These are phyloP conservation scores for Lasioglossum calceatum DNA, from an alignment of 2,888 invertebrate genomes.

Conservation along the genomic window DNA sequence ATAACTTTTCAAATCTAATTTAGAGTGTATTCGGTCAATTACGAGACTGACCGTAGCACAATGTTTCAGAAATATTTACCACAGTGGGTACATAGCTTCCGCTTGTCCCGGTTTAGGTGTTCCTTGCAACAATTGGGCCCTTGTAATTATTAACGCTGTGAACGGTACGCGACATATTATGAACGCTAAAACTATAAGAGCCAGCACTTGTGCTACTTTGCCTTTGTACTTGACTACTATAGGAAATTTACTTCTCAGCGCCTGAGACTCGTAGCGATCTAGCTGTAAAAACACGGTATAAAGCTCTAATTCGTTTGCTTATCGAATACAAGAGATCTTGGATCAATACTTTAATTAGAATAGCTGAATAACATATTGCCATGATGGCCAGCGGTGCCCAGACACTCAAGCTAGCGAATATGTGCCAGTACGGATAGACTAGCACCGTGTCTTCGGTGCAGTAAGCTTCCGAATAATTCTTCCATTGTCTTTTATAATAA, in stretches of 20 bases:
- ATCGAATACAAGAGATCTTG: not conserved
- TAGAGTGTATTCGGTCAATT: not conserved
- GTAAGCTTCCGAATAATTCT: conserved; percentile 90
- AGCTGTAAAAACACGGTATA: conserved; percentile 83
- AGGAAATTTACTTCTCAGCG: conserved; percentile 88
- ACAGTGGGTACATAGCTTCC: conserved; percentile 68
- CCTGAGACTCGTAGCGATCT: conserved; percentile 88
- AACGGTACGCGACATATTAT: conserved; percentile 90
- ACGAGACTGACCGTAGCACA: not conserved
- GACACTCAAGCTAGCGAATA: conserved; percentile 90
- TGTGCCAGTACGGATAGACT: conserved; percentile 91
- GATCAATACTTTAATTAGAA: conserved; percentile 87
- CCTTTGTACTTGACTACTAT: conserved; percentile 88
- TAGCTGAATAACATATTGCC: conserved; percentile 90
- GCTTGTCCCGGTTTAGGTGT: conserved; percentile 76
- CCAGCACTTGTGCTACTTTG: conserved; percentile 89
- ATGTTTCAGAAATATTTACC: conserved; percentile 60
- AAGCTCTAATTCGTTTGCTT: not conserved
- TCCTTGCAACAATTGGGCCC: conserved; percentile 85
- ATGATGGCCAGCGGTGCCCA: conserved; percentile 92
- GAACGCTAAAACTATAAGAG: conserved; percentile 89
- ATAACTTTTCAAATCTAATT: not conserved
- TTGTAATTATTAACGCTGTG: conserved; percentile 89
- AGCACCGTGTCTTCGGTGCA: conserved; percentile 89
- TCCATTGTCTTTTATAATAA: conserved; percentile 91